Evolutionary conservation across 2,797 vertebrate species (phyloP).

Genomic region (Astyanax mexicanus): DNA sequence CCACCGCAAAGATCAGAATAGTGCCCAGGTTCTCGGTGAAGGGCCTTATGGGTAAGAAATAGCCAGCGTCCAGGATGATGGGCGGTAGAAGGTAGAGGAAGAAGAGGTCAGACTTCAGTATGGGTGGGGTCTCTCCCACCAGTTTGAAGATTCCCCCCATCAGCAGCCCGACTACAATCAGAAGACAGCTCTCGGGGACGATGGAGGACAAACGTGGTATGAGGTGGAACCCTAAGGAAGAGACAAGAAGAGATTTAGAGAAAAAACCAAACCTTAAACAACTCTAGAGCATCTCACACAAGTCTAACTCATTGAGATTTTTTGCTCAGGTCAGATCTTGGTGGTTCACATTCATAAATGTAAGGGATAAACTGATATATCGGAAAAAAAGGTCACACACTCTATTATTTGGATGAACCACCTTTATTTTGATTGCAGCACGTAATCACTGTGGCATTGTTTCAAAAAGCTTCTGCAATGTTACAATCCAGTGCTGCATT

Average conservation of each 20-base stretch:
- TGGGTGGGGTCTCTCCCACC: conserved; percentile 85
- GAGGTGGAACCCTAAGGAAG: conserved; percentile 89
- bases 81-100: conserved; percentile 95
- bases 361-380: too few relatives aligned
- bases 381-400: too few relatives aligned
- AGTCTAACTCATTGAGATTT: too few relatives aligned
- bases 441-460: too few relatives aligned
- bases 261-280: too few relatives aligned
- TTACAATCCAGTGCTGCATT: too few relatives aligned
- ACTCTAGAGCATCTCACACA: too few relatives aligned
- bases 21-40: conserved; percentile 98
- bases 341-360: too few relatives aligned
- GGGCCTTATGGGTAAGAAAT: conserved; percentile 93
- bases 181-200: conserved; percentile 97
- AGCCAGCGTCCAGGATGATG: conserved; percentile 97
- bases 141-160: conserved; percentile 92
- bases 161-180: conserved; percentile 93
- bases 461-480: too few relatives aligned
- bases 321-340: too few relatives aligned
- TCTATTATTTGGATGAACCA: too few relatives aligned
- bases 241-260: background rate
- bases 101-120: conserved; percentile 85
- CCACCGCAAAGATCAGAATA: conserved; percentile 95
- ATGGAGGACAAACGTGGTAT: conserved; percentile 89
- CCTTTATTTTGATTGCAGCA: too few relatives aligned